These are phyloP conservation scores for Ophioderma brevispina DNA, from an alignment of 35 echinoderm and acorn worm species.

Conservation along the genomic window DNA sequence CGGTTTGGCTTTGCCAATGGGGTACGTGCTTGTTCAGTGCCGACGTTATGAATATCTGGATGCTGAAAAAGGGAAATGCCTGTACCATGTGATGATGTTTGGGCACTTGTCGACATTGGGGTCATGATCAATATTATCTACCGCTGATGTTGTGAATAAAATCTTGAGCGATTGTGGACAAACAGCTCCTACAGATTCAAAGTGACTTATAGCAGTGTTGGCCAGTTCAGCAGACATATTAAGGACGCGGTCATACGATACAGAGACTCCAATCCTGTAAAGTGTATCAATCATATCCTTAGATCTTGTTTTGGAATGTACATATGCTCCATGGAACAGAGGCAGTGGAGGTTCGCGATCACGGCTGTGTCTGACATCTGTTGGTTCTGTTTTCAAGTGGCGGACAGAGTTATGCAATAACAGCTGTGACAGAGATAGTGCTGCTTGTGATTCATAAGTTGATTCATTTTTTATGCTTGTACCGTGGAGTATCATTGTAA, in stretches of 20 bases:
- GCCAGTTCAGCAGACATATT: conserved; percentile 14
- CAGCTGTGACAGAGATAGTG: neutral
- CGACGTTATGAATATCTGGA: too few species aligned
- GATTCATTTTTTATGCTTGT: conserved; percentile 28
- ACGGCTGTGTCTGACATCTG: neutral
- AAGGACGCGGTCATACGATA: conserved; percentile 23
- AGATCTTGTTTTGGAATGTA: conserved; percentile 34
- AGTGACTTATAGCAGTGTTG: neutral
- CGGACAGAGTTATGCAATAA: conserved; percentile 10
- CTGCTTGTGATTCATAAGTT: neutral
- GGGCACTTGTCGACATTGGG: neutral
- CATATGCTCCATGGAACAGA: neutral
- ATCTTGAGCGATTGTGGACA: conserved; percentile 9
- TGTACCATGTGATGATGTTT: conserved; percentile 44
- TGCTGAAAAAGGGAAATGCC: conserved; percentile 35
- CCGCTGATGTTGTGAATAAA: conserved; percentile 28
- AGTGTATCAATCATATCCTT: conserved; percentile 20
- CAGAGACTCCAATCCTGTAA: neutral
- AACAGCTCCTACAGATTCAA: neutral
- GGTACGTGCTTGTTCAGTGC: too few species aligned
- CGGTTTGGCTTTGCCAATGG: too few species aligned
- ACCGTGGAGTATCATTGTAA: conserved; percentile 52
- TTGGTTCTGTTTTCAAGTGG: neutral
- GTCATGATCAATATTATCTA: conserved; percentile 63
- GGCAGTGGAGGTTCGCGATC: conserved; percentile 21